These are phyloP conservation scores for Tipula unca DNA, from an alignment of 2,888 invertebrate genomes.

Conservation along the genomic window DNA sequence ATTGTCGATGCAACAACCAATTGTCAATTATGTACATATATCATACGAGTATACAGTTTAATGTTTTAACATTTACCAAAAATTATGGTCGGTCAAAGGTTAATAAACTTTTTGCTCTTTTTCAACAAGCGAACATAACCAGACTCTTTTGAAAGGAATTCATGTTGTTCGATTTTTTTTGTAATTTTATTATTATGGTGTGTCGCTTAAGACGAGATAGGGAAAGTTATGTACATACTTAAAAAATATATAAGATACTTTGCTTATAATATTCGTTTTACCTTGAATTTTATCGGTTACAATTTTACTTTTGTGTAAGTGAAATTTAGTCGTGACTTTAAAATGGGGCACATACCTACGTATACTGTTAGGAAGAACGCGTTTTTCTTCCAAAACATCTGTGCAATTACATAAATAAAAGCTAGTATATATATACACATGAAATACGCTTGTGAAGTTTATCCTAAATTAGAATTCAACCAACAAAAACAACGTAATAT, in stretches of 20 bases:
- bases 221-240: background rate
- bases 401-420: too few species aligned
- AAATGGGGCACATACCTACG: too few species aligned
- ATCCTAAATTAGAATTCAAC: too few species aligned
- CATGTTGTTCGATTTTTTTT: background rate
- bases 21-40: too few species aligned
- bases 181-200: background rate
- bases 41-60: too few species aligned
- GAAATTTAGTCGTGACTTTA: background rate
- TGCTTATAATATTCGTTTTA: background rate
- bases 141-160: background rate
- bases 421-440: too few species aligned
- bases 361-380: too few species aligned
- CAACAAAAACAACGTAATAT: too few species aligned
- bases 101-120: background rate
- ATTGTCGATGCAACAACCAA: too few species aligned
- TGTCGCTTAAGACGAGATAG: background rate
- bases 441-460: too few species aligned
- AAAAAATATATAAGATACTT: background rate
- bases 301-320: background rate
- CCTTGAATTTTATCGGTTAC: background rate
- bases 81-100: background rate
- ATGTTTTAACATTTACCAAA: background rate
- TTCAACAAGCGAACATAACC: background rate
- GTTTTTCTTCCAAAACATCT: too few species aligned